Conservation (phyloP, 2,797 vertebrate species). For the Clarias pachynema region DNA sequence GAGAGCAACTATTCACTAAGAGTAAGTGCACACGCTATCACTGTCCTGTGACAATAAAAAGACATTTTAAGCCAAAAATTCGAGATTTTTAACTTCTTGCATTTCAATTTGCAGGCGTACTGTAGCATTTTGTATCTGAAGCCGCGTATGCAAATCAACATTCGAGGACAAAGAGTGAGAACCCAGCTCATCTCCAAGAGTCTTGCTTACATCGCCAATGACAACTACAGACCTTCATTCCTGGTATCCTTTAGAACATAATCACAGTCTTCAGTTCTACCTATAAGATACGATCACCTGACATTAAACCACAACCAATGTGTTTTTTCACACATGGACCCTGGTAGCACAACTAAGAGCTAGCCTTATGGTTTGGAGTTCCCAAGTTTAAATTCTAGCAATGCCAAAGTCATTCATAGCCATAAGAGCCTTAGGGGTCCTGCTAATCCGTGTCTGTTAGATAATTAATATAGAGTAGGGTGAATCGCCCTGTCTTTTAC, state of each 20-base stretch:
- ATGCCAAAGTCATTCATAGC: not conserved
- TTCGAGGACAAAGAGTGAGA: slow-evolving; percentile 89
- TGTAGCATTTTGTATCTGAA: slow-evolving; percentile 95
- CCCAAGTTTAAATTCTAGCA: not conserved
- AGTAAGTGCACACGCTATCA: slow-evolving; percentile 68
- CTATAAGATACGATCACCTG: no score
- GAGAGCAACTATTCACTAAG: slow-evolving; percentile 84
- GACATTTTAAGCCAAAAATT: not conserved
- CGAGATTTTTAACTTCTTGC: not conserved
- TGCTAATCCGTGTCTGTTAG: not conserved
- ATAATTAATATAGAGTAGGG: not conserved
- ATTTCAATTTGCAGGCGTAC: slow-evolving; percentile 78
- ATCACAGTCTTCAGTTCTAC: not conserved
- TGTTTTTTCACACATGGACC: not conserved
- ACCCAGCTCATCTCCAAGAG: slow-evolving; percentile 92
- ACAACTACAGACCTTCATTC: slow-evolving; percentile 87
- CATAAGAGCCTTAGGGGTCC: no score
- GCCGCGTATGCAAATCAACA: slow-evolving; percentile 91
- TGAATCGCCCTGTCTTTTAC: not conserved
- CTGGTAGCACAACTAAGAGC: not conserved
- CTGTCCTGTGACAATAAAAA: not conserved
- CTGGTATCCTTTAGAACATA: slow-evolving; percentile 78
- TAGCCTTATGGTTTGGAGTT: not conserved
- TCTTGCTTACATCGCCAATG: slow-evolving; percentile 80
- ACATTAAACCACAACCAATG: not conserved